Percentiles rank a stretch among this genome's conserved stretches.
Conservation (phyloP, 1,140 invertebrate species). For the Meloidogyne floridensis region DNA sequence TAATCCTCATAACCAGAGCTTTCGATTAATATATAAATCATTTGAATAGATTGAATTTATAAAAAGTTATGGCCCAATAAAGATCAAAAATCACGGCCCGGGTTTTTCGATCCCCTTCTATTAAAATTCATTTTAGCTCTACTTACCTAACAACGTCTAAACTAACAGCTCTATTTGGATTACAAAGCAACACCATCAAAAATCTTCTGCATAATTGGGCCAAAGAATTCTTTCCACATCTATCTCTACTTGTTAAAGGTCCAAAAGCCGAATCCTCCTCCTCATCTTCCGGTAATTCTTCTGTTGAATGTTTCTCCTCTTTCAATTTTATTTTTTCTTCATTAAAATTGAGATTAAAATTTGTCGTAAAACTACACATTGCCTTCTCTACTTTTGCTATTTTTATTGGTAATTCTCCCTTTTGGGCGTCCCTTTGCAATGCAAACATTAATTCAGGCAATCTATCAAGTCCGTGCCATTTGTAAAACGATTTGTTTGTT, state of each 20-base stretch:
- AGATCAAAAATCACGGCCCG: too few relatives aligned
- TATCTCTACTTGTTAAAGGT: constrained; percentile 35
- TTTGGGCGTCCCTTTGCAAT: constrained; percentile 51
- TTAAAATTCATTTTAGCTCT: too few relatives aligned
- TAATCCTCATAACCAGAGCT: too few relatives aligned
- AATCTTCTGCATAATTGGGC: constrained; percentile 62
- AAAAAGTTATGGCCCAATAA: too few relatives aligned
- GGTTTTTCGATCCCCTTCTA: too few relatives aligned
- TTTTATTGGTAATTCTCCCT: constrained; percentile 50
- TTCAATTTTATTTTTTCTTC: not conserved
- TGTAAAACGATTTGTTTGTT: constrained; percentile 62
- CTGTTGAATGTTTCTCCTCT: not conserved
- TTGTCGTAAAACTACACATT: constrained; percentile 60
- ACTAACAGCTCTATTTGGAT: constrained; percentile 44
- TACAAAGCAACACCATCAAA: constrained; percentile 56
- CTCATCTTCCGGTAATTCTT: constrained; percentile 12
- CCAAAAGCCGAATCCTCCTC: not conserved
- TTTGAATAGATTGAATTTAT: too few relatives aligned
- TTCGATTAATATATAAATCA: too few relatives aligned
- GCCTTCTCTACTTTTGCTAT: constrained; percentile 60
- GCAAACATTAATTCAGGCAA: constrained; percentile 56
- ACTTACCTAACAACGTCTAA: constrained; percentile 59
- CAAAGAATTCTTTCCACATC: constrained; percentile 61
- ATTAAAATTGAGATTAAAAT: constrained; percentile 44
- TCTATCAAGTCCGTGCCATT: constrained; percentile 55